Base-by-base conservation (phyloP, 2,113 vertebrate species). In the Ramphastos sulfuratus region DNA sequence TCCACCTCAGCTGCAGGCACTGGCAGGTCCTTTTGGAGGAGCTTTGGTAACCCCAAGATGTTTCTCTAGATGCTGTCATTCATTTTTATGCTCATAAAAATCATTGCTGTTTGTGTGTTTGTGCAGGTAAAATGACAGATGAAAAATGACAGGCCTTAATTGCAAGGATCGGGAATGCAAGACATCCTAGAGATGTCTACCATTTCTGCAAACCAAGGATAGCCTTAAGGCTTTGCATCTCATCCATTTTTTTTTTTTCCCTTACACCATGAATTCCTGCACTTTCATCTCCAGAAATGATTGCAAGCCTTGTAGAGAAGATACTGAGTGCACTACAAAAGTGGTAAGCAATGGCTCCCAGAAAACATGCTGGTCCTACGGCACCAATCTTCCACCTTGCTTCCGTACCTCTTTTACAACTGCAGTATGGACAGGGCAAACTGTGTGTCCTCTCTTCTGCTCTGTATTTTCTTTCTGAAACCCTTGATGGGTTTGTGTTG, bases 341-440 rank as follows among this genome's bases (percentile, higher is more conserved):
- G 24, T 46, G 44, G 31, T 37, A 87, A 33, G 11, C 0, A 0
- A 10, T 44, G 30, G 4, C 44, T 70, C 73, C 10, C 18, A 19
- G 64, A 79, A 61, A 55, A 39, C 31, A 9, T 13, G 19, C 18
- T 55, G 31, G 10, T 23, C 52, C 42, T 70, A 16, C 6, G 21
- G 21, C 21, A 50, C 21, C 48, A 33, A 33, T 13, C 31, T 74
- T 63, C 5, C 21, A 31, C 13, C 7, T 44, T 70, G 42, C 42
- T 69, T 17, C 60, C 93, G 55, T 23, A 58, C 24, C 30, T 85
- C 48, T 60, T 28, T 39, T 19, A 15, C 15, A 37, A 18, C 17
- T 3, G 9, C 42, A 24, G 2, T 7, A 7, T 19, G 28, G 42
- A 15, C 6, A 56, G 39, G 44, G 27, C 16, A 75, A 61, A 61